Evolutionary conservation across 2,113 vertebrate genomes (phyloP), one percentile per base, ranked within the genome.

Genomic region (Alaudala cheleensis): DNA sequence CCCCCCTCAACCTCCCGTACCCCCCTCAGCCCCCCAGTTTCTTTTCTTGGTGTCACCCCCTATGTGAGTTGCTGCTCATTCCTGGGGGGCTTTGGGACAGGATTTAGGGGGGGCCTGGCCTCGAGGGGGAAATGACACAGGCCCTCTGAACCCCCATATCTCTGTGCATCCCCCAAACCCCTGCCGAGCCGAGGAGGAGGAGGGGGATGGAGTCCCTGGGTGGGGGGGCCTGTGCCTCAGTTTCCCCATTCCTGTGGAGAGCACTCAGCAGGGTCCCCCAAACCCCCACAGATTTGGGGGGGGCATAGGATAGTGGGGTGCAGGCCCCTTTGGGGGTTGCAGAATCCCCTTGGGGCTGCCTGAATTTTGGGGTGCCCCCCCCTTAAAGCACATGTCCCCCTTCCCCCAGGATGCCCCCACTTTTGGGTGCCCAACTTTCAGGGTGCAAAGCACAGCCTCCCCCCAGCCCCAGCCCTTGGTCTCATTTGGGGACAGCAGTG

Each of bases 11-110:
- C 21, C 73, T 33, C 12, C 44, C 39, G 31, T 25, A 39, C 22
- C 10, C 22, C 39, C 6, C 29, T 49, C 33, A 51, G 29, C 26
- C 17, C 45, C 31, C 57, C 21, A 14, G 0, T 29, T 73, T 39
- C 47, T 39, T 54, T 84, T 82, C 96, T 86, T 40, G 82, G 73
- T 96, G 96, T 97, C 94, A 73, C 58, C 64, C 70, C 81, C 83
- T 45, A 12, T 62, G 53, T 86, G 92, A 67, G 67, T 47, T 50
- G 79, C 79, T 81, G 84, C 72, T 62, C 65, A 6, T 45, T 66
- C 42, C 31, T 33, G 28, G 62, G 49, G 53, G 53, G 51, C 64
- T 81, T 28, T 17, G n/a, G 42, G 42, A 20, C 11, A 16, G 42
- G n/a, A 67, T 47, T 57, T 47, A 11, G n/a, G 64, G n/a, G 28